Evolutionary conservation across 2,797 vertebrate genomes (phyloP), one percentile per base, ranked within the genome.

Genomic region (Enteromius thamalakanensis): DNA sequence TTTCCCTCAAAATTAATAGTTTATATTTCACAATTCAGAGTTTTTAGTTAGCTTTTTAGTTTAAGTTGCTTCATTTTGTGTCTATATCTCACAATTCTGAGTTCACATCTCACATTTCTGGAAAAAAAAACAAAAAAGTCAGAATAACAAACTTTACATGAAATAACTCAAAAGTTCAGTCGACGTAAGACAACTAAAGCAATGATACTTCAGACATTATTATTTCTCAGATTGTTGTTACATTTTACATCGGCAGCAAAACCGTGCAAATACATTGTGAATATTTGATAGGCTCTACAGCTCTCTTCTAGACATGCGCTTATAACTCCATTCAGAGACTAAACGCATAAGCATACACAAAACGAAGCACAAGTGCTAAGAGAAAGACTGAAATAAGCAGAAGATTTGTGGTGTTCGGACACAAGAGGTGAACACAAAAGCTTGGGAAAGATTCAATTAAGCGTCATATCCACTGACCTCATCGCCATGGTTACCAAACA

Each of bases 381-480:
- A 75, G 90, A 88, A 88, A 88, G 88, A 86, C 86, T 81, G 87
- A 91, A 95, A 93, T 94, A 94, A 94, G 94, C 90, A 90, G 94
- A 95, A 95, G 94, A 94, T 97, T 96, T 97, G 92, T 97, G 97
- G 97, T 95, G 93, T 97, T 94, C 93, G 95, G 96, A 97, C 96
- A 97, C 93, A 93, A 93, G 94, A 95, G 96, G 96, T 96, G 94
- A 95, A 95, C 96, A 97, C 95, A 96, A 97, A 97, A 95, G 96
- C 97, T 96, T 94, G 92, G 94, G 95, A 95, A 97, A 99, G 97
- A 99, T 99, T 99, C 98, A 99, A 98, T 99, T 99, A 99, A 98
- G 97, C 98, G 98, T 98, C 97, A 98, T 98, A 98, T 97, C 96
- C 96, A 96, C 96, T 98, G 97, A 98, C 97, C 97, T 96, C 95